phyloP scores from a whole-genome alignment of 92 coral and sea anemone genomes.

The Galaxea fascicularis region DNA sequence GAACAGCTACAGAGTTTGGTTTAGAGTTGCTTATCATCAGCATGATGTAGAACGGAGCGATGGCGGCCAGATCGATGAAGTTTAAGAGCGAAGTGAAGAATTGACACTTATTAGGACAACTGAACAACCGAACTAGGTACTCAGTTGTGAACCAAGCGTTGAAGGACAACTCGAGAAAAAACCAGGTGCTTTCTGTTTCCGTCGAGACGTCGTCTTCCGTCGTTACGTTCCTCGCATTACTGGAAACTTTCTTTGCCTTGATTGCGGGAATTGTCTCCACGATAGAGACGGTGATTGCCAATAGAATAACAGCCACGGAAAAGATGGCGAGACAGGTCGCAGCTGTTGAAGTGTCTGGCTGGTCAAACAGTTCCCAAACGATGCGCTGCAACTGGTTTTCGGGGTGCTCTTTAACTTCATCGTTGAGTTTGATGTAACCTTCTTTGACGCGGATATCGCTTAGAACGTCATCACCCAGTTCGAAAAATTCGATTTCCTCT shows the following conservation, averaged over 20 bases:
- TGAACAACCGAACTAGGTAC: constrained; percentile 69
- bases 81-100: constrained; percentile 74
- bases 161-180: constrained; percentile 70
- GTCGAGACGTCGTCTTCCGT: not conserved
- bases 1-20: constrained; percentile 76
- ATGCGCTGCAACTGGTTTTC: constrained; percentile 73
- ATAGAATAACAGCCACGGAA: constrained; percentile 80
- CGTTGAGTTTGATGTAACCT: constrained; percentile 79
- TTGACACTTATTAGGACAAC: constrained; percentile 71
- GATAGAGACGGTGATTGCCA: constrained; percentile 79
- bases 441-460: constrained; percentile 82
- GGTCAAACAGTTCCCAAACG: constrained; percentile 94
- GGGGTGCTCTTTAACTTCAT: constrained; percentile 65
- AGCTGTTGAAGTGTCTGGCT: constrained; percentile 87
- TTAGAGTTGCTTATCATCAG: constrained; percentile 57
- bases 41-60: constrained; percentile 76
- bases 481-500: constrained; percentile 93
- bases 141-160: constrained; percentile 88
- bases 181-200: constrained; percentile 65
- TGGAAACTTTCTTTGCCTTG: constrained; percentile 34
- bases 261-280: constrained; percentile 69
- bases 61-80: constrained; percentile 77
- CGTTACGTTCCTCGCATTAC: constrained; percentile 3
- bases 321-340: constrained; percentile 82
- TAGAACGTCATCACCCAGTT: constrained; percentile 90